Percentiles rank a stretch among this genome's conserved stretches.
Evolutionary conservation across 1,140 invertebrate species (phyloP).

Genomic region (Microvelia longipes): DNA sequence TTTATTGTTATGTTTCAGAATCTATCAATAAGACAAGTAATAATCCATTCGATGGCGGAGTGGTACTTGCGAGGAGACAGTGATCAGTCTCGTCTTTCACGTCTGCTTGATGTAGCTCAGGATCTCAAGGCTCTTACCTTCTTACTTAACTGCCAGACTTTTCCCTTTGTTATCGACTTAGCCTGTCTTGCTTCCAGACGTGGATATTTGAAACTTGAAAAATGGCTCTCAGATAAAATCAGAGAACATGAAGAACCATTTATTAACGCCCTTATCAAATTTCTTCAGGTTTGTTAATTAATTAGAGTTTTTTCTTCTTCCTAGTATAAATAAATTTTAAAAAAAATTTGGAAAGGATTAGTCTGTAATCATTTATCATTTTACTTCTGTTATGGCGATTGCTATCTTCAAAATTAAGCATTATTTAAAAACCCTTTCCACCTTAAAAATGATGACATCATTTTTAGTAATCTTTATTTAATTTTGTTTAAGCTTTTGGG

Average conservation of each 20-base stretch:
- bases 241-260: slow-evolving; percentile 83
- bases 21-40: slow-evolving; percentile 31
- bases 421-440: too few species aligned
- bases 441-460: too few species aligned
- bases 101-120: slow-evolving; percentile 93
- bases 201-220: slow-evolving; percentile 95
- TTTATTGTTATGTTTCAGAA: not conserved
- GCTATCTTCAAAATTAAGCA: too few species aligned
- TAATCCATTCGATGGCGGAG: slow-evolving; percentile 94
- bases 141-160: slow-evolving; percentile 81
- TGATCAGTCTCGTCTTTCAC: slow-evolving; percentile 79
- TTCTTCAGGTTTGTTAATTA: slow-evolving; percentile 33
- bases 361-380: too few species aligned
- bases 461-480: too few species aligned
- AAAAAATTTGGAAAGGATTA: too few species aligned
- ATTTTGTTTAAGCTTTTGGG: too few species aligned
- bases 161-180: slow-evolving; percentile 92
- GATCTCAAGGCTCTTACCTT: slow-evolving; percentile 88
- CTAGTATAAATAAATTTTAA: too few species aligned
- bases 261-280: slow-evolving; percentile 68
- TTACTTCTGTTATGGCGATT: too few species aligned
- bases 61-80: slow-evolving; percentile 85
- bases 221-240: slow-evolving; percentile 95
- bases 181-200: slow-evolving; percentile 89
- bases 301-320: too few species aligned